Evolutionary conservation across 2,113 vertebrate genomes (phyloP), one percentile per base, ranked within the genome.

Genomic region (Neodontobutis hainanensis): DNA sequence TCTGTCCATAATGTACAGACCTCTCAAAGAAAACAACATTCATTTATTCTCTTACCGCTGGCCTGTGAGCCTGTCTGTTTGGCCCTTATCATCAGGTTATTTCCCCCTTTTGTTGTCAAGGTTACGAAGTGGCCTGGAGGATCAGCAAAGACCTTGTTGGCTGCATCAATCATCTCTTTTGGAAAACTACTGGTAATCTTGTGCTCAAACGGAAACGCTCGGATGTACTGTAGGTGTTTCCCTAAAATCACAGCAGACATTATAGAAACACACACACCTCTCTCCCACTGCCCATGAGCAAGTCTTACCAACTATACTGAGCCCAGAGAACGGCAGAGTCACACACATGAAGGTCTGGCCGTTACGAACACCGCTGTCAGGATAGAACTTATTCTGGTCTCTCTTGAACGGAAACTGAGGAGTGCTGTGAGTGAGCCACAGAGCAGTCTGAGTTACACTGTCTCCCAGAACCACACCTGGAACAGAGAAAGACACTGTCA

Each of bases 401-500:
- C 55, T 40, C 4, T 1, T 40, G 6, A n/a, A 40, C 0, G 65
- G 53, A 8, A 68, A 68, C 5, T 8, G 34, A 4, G 65, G 53
- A 2, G 47, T 61, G 56, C 66, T 69, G 66, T 68, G 66, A 4
- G 16, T 1, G 16, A 69, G 47, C 66, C 66, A 69, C 16, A 50
- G 48, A 19, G 15, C 48, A 2, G 15, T 3, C 8, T 27, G 6
- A 27, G 6, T 50, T 3, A 3, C 8, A 27, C 48, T 27, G 48
- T 50, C 48, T 10, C 48, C 48, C 15, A 50, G 16, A 1, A 50
- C 48, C 48, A 50, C 15, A 50, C 48, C 16, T 50, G 44, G 44
- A 2, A 45, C 44, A 11, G 3, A 12, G 44, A 45, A 45, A 11
- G 4, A 45, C 44, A 45, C 19, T 3, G 11, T 12, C 12, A 12